Evolutionary conservation across 2,888 invertebrate species (phyloP).

Genomic region (Cerastoderma edule): DNA sequence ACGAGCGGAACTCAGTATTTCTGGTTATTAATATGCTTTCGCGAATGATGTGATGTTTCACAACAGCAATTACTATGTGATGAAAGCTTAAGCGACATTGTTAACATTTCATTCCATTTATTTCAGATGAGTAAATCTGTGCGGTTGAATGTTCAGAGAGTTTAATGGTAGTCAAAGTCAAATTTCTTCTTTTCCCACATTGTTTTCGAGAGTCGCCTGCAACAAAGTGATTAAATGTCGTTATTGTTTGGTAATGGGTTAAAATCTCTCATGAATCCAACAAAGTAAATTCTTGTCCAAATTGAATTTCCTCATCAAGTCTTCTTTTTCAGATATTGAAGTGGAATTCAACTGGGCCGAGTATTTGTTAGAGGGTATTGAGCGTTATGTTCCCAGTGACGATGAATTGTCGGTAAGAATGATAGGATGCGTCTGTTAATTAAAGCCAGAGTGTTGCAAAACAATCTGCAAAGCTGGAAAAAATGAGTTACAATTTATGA

Average conservation of each 20-base stretch:
- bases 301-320: background rate
- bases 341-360: conserved; percentile 80
- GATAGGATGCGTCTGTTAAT: background rate
- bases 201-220: conserved; percentile 6
- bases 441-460: background rate
- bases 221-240: background rate
- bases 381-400: conserved; percentile 55
- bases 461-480: no score
- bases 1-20: no score
- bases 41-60: no score
- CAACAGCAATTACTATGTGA: no score
- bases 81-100: no score
- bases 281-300: background rate
- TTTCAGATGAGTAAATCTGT: no score
- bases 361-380: conserved; percentile 77
- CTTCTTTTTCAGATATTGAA: conserved; percentile 47
- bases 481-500: no score
- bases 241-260: no score
- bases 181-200: background rate
- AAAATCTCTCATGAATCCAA: background rate
- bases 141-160: no score
- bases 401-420: conserved; percentile 72
- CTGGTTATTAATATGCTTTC: no score
- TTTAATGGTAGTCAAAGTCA: no score
- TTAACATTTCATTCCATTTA: no score